Evolutionary conservation across 2,888 invertebrate species (phyloP).

Genomic region (Syritta pipiens): DNA sequence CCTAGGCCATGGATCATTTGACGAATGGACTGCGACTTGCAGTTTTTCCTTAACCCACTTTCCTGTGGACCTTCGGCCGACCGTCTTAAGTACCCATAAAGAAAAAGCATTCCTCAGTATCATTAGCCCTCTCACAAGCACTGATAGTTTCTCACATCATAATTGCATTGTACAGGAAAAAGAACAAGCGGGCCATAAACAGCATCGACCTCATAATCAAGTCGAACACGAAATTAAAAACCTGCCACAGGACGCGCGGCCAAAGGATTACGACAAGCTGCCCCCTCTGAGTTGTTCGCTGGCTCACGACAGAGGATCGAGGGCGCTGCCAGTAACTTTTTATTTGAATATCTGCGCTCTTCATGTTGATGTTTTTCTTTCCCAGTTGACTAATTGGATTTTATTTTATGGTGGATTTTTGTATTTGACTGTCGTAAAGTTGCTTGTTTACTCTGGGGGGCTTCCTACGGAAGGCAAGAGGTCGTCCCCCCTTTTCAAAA

Average conservation of each 20-base stretch:
- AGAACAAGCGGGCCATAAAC: slow-evolving; percentile 36
- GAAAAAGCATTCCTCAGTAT: too few relatives aligned
- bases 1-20: too few relatives aligned
- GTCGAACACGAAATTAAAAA: slow-evolving; percentile 61
- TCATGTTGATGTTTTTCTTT: slow-evolving; percentile 54
- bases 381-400: slow-evolving; percentile 72
- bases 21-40: too few relatives aligned
- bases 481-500: too few relatives aligned
- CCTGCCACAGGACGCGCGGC: slow-evolving; percentile 32
- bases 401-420: slow-evolving; percentile 70
- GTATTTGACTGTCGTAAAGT: slow-evolving; percentile 66
- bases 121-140: slow-evolving; percentile 1
- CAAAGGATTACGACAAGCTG: background rate
- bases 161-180: slow-evolving; percentile 36
- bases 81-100: too few relatives aligned
- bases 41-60: too few relatives aligned
- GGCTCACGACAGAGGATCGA: too few relatives aligned
- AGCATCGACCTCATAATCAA: slow-evolving; percentile 54
- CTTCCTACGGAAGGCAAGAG: slow-evolving; percentile 9
- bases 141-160: slow-evolving; percentile 54
- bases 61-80: too few relatives aligned
- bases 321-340: too few relatives aligned
- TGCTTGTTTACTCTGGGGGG: slow-evolving; percentile 57
- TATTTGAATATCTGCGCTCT: slow-evolving; percentile 49
- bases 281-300: too few relatives aligned